A percentile compares a stretch with the other conserved stretches of the same genome.
Conservation (phyloP, 2,888 invertebrate genomes). For the Dryocosmus kuriphilus region DNA sequence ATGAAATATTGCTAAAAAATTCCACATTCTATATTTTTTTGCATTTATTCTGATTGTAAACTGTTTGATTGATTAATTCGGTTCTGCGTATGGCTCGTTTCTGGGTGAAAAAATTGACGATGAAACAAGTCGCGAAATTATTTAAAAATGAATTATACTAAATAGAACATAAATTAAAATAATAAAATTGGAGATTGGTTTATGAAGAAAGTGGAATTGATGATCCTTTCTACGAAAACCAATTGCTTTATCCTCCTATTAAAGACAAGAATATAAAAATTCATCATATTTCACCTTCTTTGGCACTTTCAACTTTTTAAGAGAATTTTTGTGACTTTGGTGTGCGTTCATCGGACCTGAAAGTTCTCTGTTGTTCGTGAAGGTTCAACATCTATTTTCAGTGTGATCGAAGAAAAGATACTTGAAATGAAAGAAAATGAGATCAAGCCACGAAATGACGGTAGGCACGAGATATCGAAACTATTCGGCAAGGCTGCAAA, state of each 20-base stretch:
- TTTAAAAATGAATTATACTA: no score
- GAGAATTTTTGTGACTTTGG: slow-evolving; percentile 1
- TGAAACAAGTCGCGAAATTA: no score
- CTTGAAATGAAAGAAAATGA: slow-evolving; percentile 7
- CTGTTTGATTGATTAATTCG: background rate
- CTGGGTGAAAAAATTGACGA: no score
- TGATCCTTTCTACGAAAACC: background rate
- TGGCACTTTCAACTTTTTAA: background rate
- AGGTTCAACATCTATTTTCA: background rate
- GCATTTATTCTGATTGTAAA: background rate
- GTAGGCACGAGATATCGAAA: slow-evolving; percentile 21
- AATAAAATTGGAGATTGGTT: no score
- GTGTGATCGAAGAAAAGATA: slow-evolving; percentile 6
- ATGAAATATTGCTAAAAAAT: background rate
- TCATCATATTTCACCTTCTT: slow-evolving; percentile 1
- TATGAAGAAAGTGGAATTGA: background rate
- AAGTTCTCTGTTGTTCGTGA: background rate
- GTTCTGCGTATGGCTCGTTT: no score
- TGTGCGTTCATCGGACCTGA: background rate
- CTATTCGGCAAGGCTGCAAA: slow-evolving; percentile 11
- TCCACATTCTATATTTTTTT: background rate
- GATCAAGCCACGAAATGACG: slow-evolving; percentile 22
- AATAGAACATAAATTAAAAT: no score
- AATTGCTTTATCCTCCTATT: background rate
- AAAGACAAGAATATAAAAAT: background rate